Base-by-base conservation (phyloP, 2,888 invertebrate species). In the Rutpela maculata region DNA sequence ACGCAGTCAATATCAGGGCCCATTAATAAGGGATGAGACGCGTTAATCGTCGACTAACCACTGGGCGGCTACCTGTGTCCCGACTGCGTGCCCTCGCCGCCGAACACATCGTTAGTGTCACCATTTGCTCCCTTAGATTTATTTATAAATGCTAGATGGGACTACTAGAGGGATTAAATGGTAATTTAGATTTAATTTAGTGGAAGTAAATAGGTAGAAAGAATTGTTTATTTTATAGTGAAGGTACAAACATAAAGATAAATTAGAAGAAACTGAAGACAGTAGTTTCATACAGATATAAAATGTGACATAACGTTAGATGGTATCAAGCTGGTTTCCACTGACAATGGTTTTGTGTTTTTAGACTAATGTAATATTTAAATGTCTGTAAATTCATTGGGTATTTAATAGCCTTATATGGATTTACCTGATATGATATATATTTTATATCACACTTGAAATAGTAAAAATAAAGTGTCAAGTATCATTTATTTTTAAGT, bases 11-110 rank as follows among this genome's bases (percentile, higher is more conserved):
- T 73, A 66, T 43, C 35, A n/a, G 57, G 70, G 56, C 57, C 66
- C 43, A 73, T 73, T 66, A 59, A 73, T 66, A 73, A 73, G 73
- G 73, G 73, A 57, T 73, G 73, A 66, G 65, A 26, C 35, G 66
- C 73, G 43, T 65, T 73, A 66, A 73, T 66, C 66, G 66, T 22
- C 66, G 73, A 66, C 62, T 73, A 57, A 73, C 66, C 73, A 66
- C 70, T 70, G 65, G 57, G 65, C 56, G 73, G 66, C 73, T 73
- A 73, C 73, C 66, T 73, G 73, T 65, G 66, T 17, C 65, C 62
- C 60, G 19, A 69, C 26, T 69, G 56, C 56, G 68, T 59, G 57
- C 50, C 26, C 60, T 43, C 43, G 43, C 60, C 43, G 38, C 65
- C 31, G 65, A 73, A 66, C 43, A 66, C 26, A 31, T 59, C 62